Base-by-base conservation (phyloP, 2,888 invertebrate genomes). In the Sialis lutaria region DNA sequence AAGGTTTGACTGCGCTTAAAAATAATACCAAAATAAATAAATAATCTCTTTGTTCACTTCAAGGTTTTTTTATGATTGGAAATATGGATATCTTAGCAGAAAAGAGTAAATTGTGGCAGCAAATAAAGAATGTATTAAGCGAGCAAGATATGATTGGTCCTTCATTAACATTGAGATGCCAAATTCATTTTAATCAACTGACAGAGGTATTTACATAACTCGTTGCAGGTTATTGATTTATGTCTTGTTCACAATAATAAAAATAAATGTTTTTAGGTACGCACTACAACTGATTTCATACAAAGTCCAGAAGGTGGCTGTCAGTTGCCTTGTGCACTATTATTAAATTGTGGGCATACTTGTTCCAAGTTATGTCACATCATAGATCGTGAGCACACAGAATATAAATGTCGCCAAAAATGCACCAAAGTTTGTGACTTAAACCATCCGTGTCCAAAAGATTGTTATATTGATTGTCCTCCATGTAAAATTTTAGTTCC, bases 51-150 rank as follows among this genome's bases (percentile, higher is more conserved):
- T 42, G 4, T 22, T 22, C 4, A 22, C 22, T 49, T 52, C 6
- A 58, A 70, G 77, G 79, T 2, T 70, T 88, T 42, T 87, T 78
- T 59, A 74, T 84, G 5, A 74, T 82, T 54, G 88, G 87, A 2
- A 85, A 87, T 55, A 77, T 82, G 70, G 57, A 65, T 1, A 63
- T 73, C 7, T 58, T 82, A 0, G 63, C 68, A 50, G 56, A 65
- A 1, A 67, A 72, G 1, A 76, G 73, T 53, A 43, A 53, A 5
- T 64, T 73, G 44, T 82, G 82, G 82, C 57, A 60, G 5, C 58
- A 72, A 52, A 69, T 78, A 22, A 67, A 68, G n/a, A 51, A 53
- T 1, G 68, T 67, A 1, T 60, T 82, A 6, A 50, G 59, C 6
- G 55, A 63, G 6, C 67, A 70, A 49, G 59, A 71, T 13, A 68